These are phyloP conservation scores for Bombus sylvicola DNA, from an alignment of 1,140 invertebrate genomes.

Conservation along the genomic window DNA sequence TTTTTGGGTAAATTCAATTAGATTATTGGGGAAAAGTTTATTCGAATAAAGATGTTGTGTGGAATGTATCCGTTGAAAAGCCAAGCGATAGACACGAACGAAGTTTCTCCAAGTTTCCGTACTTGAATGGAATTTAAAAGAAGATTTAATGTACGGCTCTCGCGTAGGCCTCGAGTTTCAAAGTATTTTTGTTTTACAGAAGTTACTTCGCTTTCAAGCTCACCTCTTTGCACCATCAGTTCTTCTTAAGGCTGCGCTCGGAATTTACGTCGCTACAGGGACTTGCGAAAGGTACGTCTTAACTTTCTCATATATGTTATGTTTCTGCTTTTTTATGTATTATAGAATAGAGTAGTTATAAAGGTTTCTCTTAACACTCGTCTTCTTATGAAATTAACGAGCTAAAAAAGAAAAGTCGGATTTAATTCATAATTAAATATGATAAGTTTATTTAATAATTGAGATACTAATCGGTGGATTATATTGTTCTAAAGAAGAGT, in stretches of 20 bases:
- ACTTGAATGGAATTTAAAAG: slow-evolving; percentile 5
- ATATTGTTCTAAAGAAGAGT: not conserved
- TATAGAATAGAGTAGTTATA: not conserved
- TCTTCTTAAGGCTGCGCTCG: slow-evolving; percentile 88
- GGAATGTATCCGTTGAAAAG: not conserved
- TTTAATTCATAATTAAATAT: not conserved
- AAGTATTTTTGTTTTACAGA: slow-evolving; percentile 75
- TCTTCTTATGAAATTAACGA: not conserved
- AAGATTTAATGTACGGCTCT: not conserved
- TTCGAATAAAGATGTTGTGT: not conserved
- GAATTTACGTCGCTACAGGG: slow-evolving; percentile 88
- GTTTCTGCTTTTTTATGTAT: not conserved
- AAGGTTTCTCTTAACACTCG: not conserved
- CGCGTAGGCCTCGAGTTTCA: not conserved
- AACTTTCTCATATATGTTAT: not conserved
- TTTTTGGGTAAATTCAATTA: not conserved
- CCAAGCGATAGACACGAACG: not conserved
- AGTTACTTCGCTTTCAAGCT: slow-evolving; percentile 90
- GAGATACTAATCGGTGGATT: not conserved
- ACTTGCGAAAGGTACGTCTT: slow-evolving; percentile 84
- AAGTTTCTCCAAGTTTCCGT: not conserved
- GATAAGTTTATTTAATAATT: not conserved
- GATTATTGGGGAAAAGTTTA: not conserved
- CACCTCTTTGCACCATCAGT: slow-evolving; percentile 89
- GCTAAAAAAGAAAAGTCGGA: not conserved